A percentile compares a stretch with the other conserved stretches of the same genome.
Evolutionary conservation across 2,888 invertebrate genomes (phyloP).

Genomic region (Strigamia maritima): DNA sequence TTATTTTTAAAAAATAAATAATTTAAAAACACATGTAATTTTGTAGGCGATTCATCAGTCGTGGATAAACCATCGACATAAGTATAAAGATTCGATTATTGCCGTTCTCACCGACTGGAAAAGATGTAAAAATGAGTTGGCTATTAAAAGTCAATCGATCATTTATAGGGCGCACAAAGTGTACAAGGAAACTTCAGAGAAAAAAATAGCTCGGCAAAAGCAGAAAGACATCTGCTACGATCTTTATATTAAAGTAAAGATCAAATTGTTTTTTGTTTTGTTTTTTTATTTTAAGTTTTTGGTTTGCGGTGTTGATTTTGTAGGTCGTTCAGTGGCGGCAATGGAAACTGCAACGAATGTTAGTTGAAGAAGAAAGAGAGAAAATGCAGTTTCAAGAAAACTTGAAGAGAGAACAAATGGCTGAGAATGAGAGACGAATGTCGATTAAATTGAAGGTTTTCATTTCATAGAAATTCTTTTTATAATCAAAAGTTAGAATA

Average conservation of each 20-base stretch:
- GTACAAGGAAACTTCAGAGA: neutral
- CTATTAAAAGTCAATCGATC: neutral
- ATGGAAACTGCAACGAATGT: neutral
- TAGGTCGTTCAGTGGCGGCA: conserved; percentile 22
- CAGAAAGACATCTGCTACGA: conserved; percentile 2
- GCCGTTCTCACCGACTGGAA: conserved; percentile 11
- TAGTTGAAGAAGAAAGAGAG: neutral
- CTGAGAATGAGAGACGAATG: neutral
- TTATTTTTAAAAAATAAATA: too few species aligned
- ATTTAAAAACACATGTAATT: neutral
- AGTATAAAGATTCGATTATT: neutral
- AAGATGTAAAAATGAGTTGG: conserved; percentile 2
- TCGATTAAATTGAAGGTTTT: neutral
- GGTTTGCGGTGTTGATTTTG: too few species aligned
- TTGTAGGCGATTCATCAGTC: neutral
- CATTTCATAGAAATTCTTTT: neutral
- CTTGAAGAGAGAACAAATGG: neutral
- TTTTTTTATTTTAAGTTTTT: neutral
- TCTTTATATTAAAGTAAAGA: neutral
- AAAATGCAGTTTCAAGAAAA: neutral
- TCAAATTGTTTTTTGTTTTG: neutral
- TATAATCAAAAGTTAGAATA: neutral
- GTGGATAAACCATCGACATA: conserved; percentile 4
- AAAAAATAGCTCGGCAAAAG: neutral
- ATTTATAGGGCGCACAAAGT: neutral